These are phyloP conservation scores for Cyclura pinguis DNA, from an alignment of 2,797 vertebrate genomes.

Conservation along the genomic window DNA sequence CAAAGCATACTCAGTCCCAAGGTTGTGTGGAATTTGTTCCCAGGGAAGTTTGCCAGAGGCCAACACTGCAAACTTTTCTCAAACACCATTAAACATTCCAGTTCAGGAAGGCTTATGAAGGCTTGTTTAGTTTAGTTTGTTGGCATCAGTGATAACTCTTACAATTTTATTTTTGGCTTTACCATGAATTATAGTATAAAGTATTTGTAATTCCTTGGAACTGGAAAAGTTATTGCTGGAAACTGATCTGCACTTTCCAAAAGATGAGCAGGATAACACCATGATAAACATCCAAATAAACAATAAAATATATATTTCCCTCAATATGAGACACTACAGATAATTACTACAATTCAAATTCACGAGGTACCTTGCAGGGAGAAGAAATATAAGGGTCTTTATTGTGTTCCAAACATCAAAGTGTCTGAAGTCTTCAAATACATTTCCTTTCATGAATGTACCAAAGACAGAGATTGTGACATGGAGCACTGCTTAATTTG, in stretches of 20 bases:
- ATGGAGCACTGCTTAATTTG: conserved; percentile 56
- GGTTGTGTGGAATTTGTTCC: conserved; percentile 19
- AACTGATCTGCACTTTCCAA: neutral
- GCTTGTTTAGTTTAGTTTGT: neutral
- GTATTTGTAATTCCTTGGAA: conserved; percentile 1
- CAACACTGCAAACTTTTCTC: conserved; percentile 4
- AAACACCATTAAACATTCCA: conserved; percentile 9
- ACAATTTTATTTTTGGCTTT: neutral
- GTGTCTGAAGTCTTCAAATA: conserved; percentile 41
- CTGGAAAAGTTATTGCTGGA: conserved; percentile 12
- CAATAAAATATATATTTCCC: conserved; percentile 4
- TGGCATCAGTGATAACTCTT: neutral
- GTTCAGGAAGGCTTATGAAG: neutral
- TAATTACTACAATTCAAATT: neutral
- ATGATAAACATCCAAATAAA: neutral
- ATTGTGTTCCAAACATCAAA: conserved; percentile 14
- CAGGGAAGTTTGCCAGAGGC: neutral
- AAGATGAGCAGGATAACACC: neutral
- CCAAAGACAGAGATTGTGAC: conserved; percentile 49
- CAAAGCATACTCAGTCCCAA: conserved; percentile 14
- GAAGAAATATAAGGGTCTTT: conserved; percentile 35
- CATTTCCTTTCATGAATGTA: conserved; percentile 43
- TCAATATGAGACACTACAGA: neutral
- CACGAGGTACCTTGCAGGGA: conserved; percentile 40
- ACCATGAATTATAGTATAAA: conserved; percentile 5